These are phyloP conservation scores for Zosterops pallidus DNA, from an alignment of 2,113 vertebrate genomes.

Conservation along the genomic window DNA sequence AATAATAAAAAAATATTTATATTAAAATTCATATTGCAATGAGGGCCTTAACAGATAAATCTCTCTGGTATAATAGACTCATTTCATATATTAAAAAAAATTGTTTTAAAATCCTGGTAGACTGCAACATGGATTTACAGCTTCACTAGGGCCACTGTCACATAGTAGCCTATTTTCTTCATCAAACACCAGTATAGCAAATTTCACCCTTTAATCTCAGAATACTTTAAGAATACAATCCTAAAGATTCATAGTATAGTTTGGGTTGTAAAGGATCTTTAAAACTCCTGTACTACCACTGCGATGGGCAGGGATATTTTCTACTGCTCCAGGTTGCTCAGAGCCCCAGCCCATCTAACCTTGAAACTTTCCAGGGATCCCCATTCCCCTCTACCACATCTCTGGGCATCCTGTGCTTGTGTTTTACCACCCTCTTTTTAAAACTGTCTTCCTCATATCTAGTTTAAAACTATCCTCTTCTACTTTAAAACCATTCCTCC, in stretches of 20 bases:
- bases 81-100: neutral
- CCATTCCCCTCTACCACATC: neutral
- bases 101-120: neutral
- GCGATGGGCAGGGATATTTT: neutral
- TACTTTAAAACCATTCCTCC: neutral
- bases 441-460: neutral
- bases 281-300: neutral
- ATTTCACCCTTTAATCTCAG: neutral
- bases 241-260: neutral
- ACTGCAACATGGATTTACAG: neutral
- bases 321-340: neutral
- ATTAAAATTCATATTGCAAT: neutral
- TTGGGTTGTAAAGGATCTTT: neutral
- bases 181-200: neutral
- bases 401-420: neutral
- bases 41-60: neutral
- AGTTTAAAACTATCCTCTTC: neutral
- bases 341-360: neutral
- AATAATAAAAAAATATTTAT: neutral
- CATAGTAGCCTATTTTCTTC: neutral
- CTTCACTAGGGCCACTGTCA: neutral
- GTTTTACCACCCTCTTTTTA: accelerated
- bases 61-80: neutral
- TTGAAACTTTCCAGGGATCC: neutral
- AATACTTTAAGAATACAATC: neutral